Conservation (phyloP, 2,888 invertebrate species). For the Lithophane ornitopus region DNA sequence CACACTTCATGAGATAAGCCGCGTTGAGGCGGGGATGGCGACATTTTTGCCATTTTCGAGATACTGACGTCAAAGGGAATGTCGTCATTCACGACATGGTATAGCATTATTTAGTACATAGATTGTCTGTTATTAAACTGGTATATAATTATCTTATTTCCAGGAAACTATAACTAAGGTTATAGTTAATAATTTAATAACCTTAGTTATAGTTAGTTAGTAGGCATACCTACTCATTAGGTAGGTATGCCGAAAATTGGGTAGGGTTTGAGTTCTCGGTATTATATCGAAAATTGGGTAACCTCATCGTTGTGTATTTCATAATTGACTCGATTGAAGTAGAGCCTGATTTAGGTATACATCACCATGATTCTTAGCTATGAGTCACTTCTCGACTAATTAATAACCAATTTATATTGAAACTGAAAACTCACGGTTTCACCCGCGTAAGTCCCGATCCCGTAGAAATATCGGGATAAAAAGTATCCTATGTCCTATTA, state of each 20-base stretch:
- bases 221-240: too few relatives aligned
- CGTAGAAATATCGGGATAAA: too few relatives aligned
- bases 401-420: too few relatives aligned
- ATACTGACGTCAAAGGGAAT: constrained; percentile 16
- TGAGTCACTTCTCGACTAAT: too few relatives aligned
- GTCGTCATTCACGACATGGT: constrained; percentile 2
- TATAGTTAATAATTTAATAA: neutral
- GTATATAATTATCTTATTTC: neutral
- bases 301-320: neutral
- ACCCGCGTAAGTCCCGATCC: too few relatives aligned
- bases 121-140: constrained; percentile 5
- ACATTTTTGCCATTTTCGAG: constrained; percentile 29
- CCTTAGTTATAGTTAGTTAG: too few relatives aligned
- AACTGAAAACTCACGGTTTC: too few relatives aligned
- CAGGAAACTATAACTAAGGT: too few relatives aligned
- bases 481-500: too few relatives aligned
- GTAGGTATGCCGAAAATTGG: neutral
- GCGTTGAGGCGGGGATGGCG: neutral
- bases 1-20: constrained; percentile 42
- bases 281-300: neutral
- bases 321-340: neutral
- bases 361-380: neutral
- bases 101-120: constrained; percentile 6
- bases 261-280: neutral
- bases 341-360: neutral